These are phyloP conservation scores for Acholoe squamosa DNA, from an alignment of 2,888 invertebrate genomes.

Conservation along the genomic window DNA sequence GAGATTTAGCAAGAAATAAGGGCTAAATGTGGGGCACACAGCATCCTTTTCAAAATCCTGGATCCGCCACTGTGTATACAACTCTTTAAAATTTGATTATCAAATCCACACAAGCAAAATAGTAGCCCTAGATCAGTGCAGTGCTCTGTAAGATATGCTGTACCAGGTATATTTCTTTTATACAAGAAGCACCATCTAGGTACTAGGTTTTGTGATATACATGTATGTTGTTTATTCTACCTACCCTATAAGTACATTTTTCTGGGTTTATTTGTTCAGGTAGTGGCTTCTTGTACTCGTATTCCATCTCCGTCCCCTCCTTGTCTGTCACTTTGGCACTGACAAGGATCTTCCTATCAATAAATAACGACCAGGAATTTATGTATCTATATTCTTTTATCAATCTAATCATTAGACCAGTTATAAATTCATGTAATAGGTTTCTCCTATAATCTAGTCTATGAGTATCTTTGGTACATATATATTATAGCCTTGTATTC, in stretches of 20 bases:
- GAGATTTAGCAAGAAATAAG: too few relatives aligned
- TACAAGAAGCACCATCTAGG: background rate
- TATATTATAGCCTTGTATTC: too few relatives aligned
- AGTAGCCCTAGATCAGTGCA: background rate
- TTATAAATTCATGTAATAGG: too few relatives aligned
- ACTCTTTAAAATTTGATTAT: too few relatives aligned
- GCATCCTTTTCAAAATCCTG: too few relatives aligned
- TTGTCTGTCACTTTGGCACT: background rate
- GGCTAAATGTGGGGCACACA: too few relatives aligned
- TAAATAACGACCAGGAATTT: background rate
- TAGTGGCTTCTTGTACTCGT: conserved; percentile 17
- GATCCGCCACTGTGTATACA: too few relatives aligned
- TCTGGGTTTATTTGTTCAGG: conserved; percentile 5
- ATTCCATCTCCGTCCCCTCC: background rate
- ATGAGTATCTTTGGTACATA: too few relatives aligned
- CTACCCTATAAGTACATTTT: background rate
- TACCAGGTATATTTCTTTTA: background rate
- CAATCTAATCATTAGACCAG: too few relatives aligned
- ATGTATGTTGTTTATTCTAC: background rate
- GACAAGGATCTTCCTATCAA: background rate
- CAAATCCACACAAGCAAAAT: too few relatives aligned
- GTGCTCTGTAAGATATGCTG: background rate
- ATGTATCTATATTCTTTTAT: too few relatives aligned
- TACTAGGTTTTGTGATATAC: background rate
- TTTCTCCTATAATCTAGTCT: too few relatives aligned